Percentiles rank a stretch among this genome's conserved stretches.
phyloP scores from a whole-genome alignment of 1,140 invertebrate genomes.

The Nixonia krombeini region DNA sequence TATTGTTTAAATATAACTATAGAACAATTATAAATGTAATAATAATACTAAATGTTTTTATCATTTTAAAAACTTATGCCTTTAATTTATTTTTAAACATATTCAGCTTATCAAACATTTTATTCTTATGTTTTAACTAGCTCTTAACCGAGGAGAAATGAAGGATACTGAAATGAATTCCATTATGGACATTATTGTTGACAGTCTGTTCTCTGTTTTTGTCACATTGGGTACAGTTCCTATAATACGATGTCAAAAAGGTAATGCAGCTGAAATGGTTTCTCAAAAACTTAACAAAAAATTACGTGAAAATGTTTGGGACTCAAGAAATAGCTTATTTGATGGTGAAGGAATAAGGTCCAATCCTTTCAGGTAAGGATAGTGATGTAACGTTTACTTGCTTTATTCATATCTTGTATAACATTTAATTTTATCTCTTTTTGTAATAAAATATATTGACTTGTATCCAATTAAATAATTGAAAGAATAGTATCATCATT shows the following conservation, averaged over 20 bases:
- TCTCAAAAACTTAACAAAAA: slow-evolving; percentile 98
- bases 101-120: too few relatives aligned
- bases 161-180: slow-evolving; percentile 96
- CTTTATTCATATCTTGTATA: slow-evolving; percentile 13
- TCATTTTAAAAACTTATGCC: slow-evolving; percentile 4
- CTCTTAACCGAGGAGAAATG: slow-evolving; percentile 94
- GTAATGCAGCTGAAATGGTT: slow-evolving; percentile 98
- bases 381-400: slow-evolving; percentile 11
- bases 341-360: slow-evolving; percentile 84
- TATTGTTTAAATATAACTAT: too few relatives aligned
- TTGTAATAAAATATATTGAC: too few relatives aligned
- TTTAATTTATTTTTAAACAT: too few relatives aligned
- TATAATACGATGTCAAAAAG: slow-evolving; percentile 94
- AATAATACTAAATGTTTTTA: slow-evolving; percentile 8
- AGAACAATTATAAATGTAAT: too few relatives aligned
- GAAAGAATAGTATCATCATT: too few relatives aligned
- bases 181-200: slow-evolving; percentile 95
- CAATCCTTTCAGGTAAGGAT: slow-evolving; percentile 78
- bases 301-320: slow-evolving; percentile 95
- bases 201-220: slow-evolving; percentile 97
- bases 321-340: slow-evolving; percentile 97
- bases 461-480: too few relatives aligned
- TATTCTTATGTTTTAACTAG: slow-evolving; percentile 66
- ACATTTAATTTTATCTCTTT: too few relatives aligned
- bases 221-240: slow-evolving; percentile 95